Conservation (phyloP, 2,113 vertebrate species). For the Solenodon paradoxus region DNA sequence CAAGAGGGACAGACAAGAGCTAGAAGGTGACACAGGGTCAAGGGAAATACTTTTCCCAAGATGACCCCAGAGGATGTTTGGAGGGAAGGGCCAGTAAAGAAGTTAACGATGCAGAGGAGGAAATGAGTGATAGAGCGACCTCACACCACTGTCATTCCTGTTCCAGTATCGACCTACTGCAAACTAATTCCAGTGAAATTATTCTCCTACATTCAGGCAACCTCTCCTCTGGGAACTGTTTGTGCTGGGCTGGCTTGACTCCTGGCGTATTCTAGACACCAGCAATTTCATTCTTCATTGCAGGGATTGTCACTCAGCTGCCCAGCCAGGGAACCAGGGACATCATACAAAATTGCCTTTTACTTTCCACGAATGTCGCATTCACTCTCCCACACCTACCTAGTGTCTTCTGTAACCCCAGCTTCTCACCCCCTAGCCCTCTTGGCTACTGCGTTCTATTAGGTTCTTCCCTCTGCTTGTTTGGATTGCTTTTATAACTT, state of each 20-base stretch:
- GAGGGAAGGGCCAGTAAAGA: not conserved
- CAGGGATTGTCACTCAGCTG: not conserved
- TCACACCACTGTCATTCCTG: not conserved
- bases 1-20: not conserved
- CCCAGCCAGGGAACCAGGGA: not conserved
- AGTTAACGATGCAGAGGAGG: not conserved
- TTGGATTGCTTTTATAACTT: not conserved
- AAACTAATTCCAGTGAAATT: not conserved
- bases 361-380: not conserved
- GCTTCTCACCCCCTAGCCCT: fast-evolving
- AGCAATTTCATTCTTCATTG: not conserved
- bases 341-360: too few species aligned
- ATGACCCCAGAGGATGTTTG: not conserved
- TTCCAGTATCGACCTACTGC: not conserved
- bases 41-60: not conserved
- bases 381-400: not conserved
- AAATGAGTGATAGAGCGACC: too few species aligned
- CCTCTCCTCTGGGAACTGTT: not conserved
- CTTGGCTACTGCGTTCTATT: too few species aligned
- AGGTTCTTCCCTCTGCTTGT: not conserved
- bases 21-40: not conserved
- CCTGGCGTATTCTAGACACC: not conserved
- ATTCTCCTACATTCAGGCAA: not conserved
- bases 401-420: not conserved
- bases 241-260: not conserved